Conservation (phyloP, 2,113 vertebrate species). For the Rallus limicola region DNA sequence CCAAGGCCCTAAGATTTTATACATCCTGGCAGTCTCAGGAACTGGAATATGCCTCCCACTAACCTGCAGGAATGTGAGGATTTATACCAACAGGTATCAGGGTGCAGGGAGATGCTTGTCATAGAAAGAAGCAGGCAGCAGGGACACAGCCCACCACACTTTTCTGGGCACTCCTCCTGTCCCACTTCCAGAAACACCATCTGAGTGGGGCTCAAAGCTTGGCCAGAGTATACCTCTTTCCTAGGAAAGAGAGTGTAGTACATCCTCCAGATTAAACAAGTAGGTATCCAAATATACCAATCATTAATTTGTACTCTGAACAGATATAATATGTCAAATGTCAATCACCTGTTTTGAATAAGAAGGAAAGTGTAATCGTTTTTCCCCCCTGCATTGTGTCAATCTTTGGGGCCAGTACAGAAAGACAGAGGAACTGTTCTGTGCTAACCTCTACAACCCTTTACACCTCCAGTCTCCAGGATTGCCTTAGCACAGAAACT, state of each 20-base stretch:
- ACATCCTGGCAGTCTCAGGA: neutral
- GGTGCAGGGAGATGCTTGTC: neutral
- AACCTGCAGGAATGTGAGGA: neutral
- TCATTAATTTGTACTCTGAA: neutral
- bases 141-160: neutral
- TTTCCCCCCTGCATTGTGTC: neutral
- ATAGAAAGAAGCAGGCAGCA: neutral
- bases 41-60: neutral
- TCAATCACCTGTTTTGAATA: neutral
- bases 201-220: neutral
- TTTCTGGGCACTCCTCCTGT: neutral
- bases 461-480: neutral
- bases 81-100: neutral
- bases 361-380: neutral
- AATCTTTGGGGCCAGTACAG: neutral
- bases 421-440: neutral
- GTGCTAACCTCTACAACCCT: neutral
- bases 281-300: neutral
- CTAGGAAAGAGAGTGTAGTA: neutral
- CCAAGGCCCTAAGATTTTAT: neutral
- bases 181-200: neutral
- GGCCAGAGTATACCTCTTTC: neutral
- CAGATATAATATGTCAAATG: neutral
- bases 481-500: neutral
- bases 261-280: neutral